These are phyloP conservation scores for Hepsetus odoe DNA, from an alignment of 2,113 vertebrate species.

Conservation along the genomic window DNA sequence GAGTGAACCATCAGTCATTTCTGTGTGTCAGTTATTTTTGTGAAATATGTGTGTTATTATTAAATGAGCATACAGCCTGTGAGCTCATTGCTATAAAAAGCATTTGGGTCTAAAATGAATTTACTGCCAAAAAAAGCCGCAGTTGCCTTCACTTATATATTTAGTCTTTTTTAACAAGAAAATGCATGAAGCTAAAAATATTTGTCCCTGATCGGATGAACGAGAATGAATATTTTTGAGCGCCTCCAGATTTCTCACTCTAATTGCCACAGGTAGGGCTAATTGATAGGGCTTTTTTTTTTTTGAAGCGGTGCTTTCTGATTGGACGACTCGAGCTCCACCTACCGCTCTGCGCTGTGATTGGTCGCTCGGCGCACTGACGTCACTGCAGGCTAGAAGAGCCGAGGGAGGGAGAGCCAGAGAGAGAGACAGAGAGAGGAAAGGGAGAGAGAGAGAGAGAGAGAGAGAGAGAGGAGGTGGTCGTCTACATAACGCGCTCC, in stretches of 20 bases:
- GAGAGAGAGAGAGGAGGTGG: not conserved
- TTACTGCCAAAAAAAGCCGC: not conserved
- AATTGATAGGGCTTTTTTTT: constrained; percentile 13
- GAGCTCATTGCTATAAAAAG: too few species aligned
- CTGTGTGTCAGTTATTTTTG: not conserved
- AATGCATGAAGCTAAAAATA: not conserved
- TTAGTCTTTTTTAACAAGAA: not conserved
- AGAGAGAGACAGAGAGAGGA: constrained; percentile 28
- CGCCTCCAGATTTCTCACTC: not conserved
- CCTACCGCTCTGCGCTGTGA: constrained; percentile 18
- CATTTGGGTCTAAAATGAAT: not conserved
- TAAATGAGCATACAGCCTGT: not conserved
- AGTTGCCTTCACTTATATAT: not conserved
- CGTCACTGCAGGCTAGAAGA: constrained; percentile 49
- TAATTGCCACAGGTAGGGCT: constrained; percentile 13
- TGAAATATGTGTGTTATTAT: not conserved
- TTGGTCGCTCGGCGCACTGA: constrained; percentile 41
- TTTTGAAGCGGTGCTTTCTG: not conserved
- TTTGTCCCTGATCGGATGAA: not conserved
- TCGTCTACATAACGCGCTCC: not conserved
- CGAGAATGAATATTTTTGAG: not conserved
- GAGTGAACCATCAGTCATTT: not conserved
- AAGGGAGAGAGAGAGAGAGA: constrained; percentile 11
- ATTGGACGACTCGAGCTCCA: not conserved
- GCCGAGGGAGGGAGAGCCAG: constrained; percentile 42